Conservation (phyloP, 1,140 invertebrate genomes). For the Stegodyphus mimosarum region DNA sequence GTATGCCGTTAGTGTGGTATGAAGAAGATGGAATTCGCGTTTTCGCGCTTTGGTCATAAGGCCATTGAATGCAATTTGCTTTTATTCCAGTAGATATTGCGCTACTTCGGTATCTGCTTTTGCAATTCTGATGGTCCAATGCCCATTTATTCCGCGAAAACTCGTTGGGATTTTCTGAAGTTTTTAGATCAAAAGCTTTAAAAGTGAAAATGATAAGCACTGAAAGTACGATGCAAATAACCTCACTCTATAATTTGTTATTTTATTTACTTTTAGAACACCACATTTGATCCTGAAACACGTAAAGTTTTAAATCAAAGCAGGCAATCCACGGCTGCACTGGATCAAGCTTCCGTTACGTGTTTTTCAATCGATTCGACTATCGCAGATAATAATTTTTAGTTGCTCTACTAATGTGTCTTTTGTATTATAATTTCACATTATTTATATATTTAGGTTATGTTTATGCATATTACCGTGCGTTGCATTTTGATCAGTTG, state of each 20-base stretch:
- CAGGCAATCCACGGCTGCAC: not conserved
- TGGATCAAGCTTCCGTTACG: not conserved
- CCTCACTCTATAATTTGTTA: not conserved
- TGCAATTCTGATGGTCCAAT: not conserved
- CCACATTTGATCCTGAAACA: not conserved
- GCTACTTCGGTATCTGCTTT: too few species aligned
- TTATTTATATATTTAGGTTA: too few species aligned
- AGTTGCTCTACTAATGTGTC: too few species aligned
- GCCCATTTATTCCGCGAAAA: constrained; percentile 30
- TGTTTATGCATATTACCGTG: too few species aligned
- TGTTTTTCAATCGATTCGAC: not conserved
- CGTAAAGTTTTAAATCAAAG: too few species aligned
- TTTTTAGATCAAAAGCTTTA: not conserved
- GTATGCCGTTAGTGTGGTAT: not conserved
- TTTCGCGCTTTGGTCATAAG: constrained; percentile 24
- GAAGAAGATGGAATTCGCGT: constrained; percentile 5
- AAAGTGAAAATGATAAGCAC: not conserved
- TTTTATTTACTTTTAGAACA: not conserved
- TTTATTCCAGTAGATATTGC: too few species aligned
- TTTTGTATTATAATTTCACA: too few species aligned
- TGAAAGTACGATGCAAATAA: not conserved
- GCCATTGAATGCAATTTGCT: too few species aligned
- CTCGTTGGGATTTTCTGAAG: not conserved
- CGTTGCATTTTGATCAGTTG: too few species aligned
- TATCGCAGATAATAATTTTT: not conserved